A percentile compares a stretch with the other conserved stretches of the same genome.
These are phyloP conservation scores for Oreocharis arfaki DNA, from an alignment of 2,113 vertebrate species.

Conservation along the genomic window DNA sequence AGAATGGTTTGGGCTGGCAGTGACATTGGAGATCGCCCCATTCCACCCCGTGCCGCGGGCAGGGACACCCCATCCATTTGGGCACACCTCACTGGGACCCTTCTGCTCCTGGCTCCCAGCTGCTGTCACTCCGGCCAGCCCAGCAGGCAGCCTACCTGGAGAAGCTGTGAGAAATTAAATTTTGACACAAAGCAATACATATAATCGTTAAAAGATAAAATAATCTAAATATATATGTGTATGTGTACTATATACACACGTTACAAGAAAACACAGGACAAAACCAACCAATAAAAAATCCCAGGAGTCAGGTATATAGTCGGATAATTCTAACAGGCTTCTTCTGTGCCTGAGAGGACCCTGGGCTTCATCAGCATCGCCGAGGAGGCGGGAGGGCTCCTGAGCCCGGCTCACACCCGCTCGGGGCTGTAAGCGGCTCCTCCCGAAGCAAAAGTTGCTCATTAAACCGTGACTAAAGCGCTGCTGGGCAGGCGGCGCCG, in stretches of 20 bases:
- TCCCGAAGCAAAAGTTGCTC: background rate
- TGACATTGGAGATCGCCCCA: background rate
- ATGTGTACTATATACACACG: too few species aligned
- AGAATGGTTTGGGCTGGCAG: background rate
- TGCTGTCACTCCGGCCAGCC: background rate
- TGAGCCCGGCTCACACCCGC: background rate
- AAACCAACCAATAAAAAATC: background rate
- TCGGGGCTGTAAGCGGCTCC: background rate
- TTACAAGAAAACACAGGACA: background rate
- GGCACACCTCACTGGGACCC: too few species aligned
- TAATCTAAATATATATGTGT: too few species aligned
- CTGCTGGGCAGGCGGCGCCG: background rate
- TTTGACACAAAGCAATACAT: background rate
- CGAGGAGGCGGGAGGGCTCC: background rate
- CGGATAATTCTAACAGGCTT: background rate
- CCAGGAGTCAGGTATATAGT: accelerated
- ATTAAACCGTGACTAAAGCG: background rate
- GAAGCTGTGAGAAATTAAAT: background rate
- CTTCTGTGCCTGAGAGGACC: background rate
- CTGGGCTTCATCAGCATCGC: accelerated
- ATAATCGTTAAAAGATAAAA: background rate
- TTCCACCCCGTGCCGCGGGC: background rate
- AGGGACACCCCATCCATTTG: background rate
- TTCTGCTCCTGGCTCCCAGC: background rate
- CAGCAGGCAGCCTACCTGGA: background rate